Base-by-base conservation (phyloP, 2,113 vertebrate species). In the Dicaeum eximium region DNA sequence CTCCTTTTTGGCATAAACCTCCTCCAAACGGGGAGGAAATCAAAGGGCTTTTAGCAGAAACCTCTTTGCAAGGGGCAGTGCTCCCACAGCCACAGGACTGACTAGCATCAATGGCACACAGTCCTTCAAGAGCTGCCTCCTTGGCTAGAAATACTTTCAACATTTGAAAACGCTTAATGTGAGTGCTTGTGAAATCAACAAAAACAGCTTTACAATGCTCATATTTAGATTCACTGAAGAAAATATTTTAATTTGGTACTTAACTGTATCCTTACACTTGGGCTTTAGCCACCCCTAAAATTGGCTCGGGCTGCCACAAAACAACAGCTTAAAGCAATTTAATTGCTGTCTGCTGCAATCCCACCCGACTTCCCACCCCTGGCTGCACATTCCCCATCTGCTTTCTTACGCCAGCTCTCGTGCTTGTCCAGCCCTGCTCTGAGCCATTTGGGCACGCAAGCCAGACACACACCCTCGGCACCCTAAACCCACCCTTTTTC, bases 261-360 rank as follows among this genome's bases (percentile, higher is more conserved):
- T 86, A 80, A 91, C 60, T 48, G 35, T 67, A 80, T 90, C 65
- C 54, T 90, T 70, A 70, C 58, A 58, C 44, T 65, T 70, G 89
- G 85, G 71, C 4, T 94, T 82, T 86, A 92, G 54, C 78, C 4
- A 6, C 62, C 42, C 53, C 81, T 86, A 92, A 94, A 96, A 90
- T 65, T 95, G 88, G 57, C 81, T 90, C 65, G 45, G 66, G n/a
- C 66, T 92, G 54, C 74, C 86, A 83, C 80, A 70, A 77, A 97
- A 83, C 61, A 92, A 90, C 88, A 97, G 58, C 27, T 94, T 94
- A 90, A 95, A 80, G 18, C 51, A 88, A 93, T 92, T 88, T 80
- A 95, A 90, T 78, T 92, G 90, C 54, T 86, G 45, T 70, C 75
- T 96, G 74, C 64, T 62, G 71, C 62, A 80, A 90, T 92, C 35